Conservation (phyloP, 2,888 invertebrate genomes). For the Didymodactylos carnosus region DNA sequence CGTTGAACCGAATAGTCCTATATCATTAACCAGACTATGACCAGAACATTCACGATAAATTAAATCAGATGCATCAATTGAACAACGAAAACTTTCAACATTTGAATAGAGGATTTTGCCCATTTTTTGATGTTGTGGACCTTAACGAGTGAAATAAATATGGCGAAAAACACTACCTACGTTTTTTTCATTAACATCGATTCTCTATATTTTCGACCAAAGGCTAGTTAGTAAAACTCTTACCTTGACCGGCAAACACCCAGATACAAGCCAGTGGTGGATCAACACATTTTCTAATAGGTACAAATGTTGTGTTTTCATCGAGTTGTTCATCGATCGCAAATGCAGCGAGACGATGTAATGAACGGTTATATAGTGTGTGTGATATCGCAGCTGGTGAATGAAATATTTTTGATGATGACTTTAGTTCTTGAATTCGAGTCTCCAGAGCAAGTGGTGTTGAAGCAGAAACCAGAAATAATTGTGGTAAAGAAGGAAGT, state of each 20-base stretch:
- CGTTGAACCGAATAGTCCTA: too few species aligned
- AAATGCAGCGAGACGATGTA: background rate
- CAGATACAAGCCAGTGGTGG: background rate
- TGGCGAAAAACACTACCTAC: too few species aligned
- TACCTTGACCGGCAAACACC: background rate
- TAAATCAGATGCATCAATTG: background rate
- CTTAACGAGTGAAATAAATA: background rate
- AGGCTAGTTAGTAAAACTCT: background rate
- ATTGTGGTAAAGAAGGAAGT: background rate
- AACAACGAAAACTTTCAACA: background rate
- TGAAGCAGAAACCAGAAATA: background rate
- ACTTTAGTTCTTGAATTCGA: background rate
- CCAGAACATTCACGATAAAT: too few species aligned
- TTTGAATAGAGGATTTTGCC: background rate
- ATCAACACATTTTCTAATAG: background rate
- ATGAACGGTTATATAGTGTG: background rate
- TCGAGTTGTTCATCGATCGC: background rate
- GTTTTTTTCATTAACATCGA: too few species aligned
- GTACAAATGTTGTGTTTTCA: background rate
- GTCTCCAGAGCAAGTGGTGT: background rate
- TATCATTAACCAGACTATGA: too few species aligned
- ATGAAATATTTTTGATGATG: background rate
- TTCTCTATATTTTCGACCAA: too few species aligned
- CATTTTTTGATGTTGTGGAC: background rate
- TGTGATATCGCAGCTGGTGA: background rate